These are phyloP conservation scores for Drosophila biarmipes DNA, from an alignment of 1,140 invertebrate species.

Conservation along the genomic window DNA sequence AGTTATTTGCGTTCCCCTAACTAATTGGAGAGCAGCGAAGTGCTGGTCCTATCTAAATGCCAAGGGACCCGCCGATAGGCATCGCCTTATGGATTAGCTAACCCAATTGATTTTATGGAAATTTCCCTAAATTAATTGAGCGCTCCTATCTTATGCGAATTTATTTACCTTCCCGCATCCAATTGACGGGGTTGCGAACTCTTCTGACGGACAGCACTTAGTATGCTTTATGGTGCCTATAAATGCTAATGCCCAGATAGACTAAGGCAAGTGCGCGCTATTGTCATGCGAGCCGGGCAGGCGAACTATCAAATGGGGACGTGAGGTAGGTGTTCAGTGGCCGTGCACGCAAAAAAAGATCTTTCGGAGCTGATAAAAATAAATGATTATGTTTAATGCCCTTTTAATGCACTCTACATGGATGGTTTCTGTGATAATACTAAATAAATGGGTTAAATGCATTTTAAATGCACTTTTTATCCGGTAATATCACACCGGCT, in stretches of 20 bases:
- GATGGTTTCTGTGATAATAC: too few relatives aligned
- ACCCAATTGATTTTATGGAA: constrained; percentile 51
- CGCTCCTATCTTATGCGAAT: constrained; percentile 7
- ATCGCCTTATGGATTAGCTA: constrained; percentile 22
- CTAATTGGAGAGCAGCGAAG: constrained; percentile 22
- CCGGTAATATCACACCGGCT: too few relatives aligned
- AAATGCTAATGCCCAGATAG: constrained; percentile 33
- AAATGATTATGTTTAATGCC: neutral
- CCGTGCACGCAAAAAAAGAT: neutral
- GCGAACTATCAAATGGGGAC: neutral
- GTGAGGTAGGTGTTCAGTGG: constrained; percentile 1
- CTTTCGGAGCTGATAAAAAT: neutral
- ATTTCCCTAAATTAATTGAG: constrained; percentile 39
- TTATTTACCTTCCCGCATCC: constrained; percentile 25
- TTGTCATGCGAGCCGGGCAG: constrained; percentile 1
- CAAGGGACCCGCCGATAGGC: constrained; percentile 10
- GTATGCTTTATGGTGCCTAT: constrained; percentile 9
- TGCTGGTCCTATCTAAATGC: constrained; percentile 22
- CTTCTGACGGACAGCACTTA: constrained; percentile 8
- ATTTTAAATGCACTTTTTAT: neutral
- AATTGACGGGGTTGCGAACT: constrained; percentile 45
- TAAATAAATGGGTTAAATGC: neutral
- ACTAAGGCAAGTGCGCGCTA: constrained; percentile 15
- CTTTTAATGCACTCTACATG: neutral
- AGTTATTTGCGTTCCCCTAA: constrained; percentile 3